A percentile compares a stretch with the other conserved stretches of the same genome.
phyloP scores from a whole-genome alignment of 2,113 vertebrate genomes.

The Phyllostomus discolor region DNA sequence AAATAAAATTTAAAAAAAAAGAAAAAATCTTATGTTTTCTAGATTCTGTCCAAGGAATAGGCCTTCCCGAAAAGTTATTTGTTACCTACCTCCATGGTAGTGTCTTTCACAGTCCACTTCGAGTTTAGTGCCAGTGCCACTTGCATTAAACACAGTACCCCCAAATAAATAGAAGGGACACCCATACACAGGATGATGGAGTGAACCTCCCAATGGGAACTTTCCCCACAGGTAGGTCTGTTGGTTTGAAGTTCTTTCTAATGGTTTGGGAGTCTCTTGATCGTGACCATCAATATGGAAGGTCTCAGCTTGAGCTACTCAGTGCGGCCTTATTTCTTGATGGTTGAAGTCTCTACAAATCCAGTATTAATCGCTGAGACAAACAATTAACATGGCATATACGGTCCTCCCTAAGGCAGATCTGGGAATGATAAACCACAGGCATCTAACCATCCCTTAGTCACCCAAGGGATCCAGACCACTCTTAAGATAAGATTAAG shows the following conservation, averaged over 20 bases:
- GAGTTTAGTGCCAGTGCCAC: not conserved
- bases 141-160: not conserved
- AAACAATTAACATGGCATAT: not conserved
- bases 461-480: not conserved
- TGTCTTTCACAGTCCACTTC: not conserved
- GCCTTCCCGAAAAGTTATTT: constrained; percentile 1
- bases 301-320: not conserved
- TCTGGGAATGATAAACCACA: not conserved
- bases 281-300: not conserved
- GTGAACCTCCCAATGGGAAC: not conserved
- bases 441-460: not conserved
- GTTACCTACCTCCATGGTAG: not conserved
- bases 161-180: not conserved
- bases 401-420: not conserved
- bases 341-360: not conserved
- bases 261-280: not conserved
- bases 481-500: not conserved
- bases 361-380: not conserved
- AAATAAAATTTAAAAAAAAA: not conserved
- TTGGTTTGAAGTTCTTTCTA: not conserved
- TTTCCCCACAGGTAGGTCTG: not conserved
- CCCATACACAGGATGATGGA: not conserved
- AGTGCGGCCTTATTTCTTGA: not conserved
- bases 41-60: constrained; percentile 1
- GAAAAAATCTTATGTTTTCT: not conserved